These are phyloP conservation scores for Tipula vernalis DNA, from an alignment of 2,888 invertebrate genomes.

Conservation along the genomic window DNA sequence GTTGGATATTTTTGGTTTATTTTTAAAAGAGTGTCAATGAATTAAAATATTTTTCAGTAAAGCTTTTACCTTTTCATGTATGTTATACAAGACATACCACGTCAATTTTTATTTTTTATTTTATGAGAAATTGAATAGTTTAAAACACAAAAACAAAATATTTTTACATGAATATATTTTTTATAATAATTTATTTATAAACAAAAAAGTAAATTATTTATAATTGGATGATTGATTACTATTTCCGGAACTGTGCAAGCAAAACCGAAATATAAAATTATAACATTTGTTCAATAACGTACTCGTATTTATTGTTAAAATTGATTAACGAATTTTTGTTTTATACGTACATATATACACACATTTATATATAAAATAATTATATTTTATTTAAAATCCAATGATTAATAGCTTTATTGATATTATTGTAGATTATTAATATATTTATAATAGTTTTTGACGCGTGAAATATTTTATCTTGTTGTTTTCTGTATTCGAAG, in stretches of 20 bases:
- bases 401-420: slow-evolving; percentile 10
- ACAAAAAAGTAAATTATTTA: not conserved
- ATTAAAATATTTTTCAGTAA: not conserved
- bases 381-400: not conserved
- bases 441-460: slow-evolving; percentile 9
- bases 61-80: not conserved
- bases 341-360: not conserved
- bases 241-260: slow-evolving; percentile 9
- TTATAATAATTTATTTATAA: not conserved
- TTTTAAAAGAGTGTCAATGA: not conserved
- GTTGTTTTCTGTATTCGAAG: not conserved
- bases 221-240: slow-evolving; percentile 7
- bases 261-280: not conserved
- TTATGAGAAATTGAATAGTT: not conserved
- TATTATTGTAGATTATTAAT: not conserved
- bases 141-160: no score
- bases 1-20: not conserved
- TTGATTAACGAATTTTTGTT: slow-evolving; percentile 7
- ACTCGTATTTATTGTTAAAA: not conserved
- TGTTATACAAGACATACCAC: no score
- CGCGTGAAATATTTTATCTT: slow-evolving; percentile 7
- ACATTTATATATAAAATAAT: not conserved
- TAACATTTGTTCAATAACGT: not conserved
- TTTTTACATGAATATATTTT: not conserved
- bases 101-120: not conserved